Evolutionary conservation across 2,888 invertebrate genomes (phyloP).

Genomic region (Alviniconcha strummeri): DNA sequence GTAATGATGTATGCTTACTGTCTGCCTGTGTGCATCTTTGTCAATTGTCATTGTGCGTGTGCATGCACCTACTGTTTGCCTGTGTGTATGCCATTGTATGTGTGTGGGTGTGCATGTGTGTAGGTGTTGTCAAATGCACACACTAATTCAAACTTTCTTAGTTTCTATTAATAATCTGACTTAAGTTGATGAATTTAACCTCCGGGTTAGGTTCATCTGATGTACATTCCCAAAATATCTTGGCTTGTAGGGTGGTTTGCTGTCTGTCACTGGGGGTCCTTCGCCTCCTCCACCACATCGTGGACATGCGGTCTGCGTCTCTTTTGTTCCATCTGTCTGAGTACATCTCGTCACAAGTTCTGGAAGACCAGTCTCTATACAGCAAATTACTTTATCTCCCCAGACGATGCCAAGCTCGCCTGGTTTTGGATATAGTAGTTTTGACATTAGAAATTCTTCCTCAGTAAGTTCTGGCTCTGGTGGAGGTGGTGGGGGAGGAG

Average conservation of each 20-base stretch:
- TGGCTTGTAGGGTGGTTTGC: background rate
- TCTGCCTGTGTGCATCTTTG: too few relatives aligned
- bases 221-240: slow-evolving; percentile 9
- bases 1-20: too few relatives aligned
- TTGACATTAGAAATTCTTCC: slow-evolving; percentile 13
- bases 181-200: background rate
- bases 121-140: too few relatives aligned
- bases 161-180: too few relatives aligned
- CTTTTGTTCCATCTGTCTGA: slow-evolving; percentile 20
- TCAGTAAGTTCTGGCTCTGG: slow-evolving; percentile 3
- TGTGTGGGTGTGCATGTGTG: too few relatives aligned
- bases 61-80: too few relatives aligned
- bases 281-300: too few relatives aligned
- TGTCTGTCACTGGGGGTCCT: too few relatives aligned
- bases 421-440: slow-evolving; percentile 12
- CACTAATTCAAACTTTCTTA: too few relatives aligned
- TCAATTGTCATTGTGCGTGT: too few relatives aligned
- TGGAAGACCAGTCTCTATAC: slow-evolving; percentile 11
- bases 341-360: slow-evolving; percentile 14
- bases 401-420: slow-evolving; percentile 29
- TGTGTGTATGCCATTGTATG: too few relatives aligned
- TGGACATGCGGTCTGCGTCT: slow-evolving; percentile 13
- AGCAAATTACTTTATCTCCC: slow-evolving; percentile 28
- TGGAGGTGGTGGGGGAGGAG: background rate
- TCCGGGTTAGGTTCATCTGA: background rate